A percentile compares a stretch with the other conserved stretches of the same genome.
phyloP scores from a whole-genome alignment of 92 coral and sea anemone genomes.

The Chrysogorgia sp. region DNA sequence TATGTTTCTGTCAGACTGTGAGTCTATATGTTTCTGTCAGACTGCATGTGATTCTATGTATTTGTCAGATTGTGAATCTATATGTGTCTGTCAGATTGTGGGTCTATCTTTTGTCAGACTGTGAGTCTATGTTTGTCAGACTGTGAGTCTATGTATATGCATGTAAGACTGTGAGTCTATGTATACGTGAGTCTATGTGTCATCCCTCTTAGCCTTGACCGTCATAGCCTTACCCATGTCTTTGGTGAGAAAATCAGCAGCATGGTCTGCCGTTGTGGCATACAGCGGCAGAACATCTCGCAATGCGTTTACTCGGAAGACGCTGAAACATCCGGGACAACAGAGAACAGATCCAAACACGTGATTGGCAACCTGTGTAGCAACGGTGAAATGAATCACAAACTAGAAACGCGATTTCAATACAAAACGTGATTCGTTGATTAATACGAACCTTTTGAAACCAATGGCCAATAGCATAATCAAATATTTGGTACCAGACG shows the following conservation, averaged over 20 bases:
- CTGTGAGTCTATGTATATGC: no score
- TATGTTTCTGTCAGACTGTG: no score
- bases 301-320: conserved; percentile 83
- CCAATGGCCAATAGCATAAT: conserved; percentile 99
- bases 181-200: background rate
- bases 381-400: background rate
- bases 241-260: conserved; percentile 89
- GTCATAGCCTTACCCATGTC: conserved; percentile 79
- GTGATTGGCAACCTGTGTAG: conserved; percentile 85
- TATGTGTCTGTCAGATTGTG: no score
- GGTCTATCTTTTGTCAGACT: no score
- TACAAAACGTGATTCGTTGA: no score
- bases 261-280: conserved; percentile 75
- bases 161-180: background rate
- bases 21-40: no score
- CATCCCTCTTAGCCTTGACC: background rate
- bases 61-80: no score
- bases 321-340: conserved; percentile 98
- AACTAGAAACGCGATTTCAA: background rate
- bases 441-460: conserved; percentile 88
- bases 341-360: conserved; percentile 97
- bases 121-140: no score
- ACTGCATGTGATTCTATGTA: no score
- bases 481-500: conserved; percentile 97
- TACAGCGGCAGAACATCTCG: conserved; percentile 90